Conservation (phyloP, 64 coral and sea anemone species). For the Trachythela sp. region DNA sequence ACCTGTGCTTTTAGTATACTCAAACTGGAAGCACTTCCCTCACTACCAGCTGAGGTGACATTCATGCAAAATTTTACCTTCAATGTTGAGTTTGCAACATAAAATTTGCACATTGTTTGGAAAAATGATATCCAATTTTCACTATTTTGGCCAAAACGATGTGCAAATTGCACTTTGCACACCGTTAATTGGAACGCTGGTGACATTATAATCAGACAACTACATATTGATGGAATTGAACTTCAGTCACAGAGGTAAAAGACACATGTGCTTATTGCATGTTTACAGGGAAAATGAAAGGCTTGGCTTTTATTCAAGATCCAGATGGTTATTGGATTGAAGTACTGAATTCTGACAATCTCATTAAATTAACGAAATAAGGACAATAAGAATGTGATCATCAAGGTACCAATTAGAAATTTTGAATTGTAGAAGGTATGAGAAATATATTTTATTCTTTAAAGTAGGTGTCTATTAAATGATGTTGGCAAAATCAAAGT, state of each 20-base stretch:
- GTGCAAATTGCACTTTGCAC: too few relatives aligned
- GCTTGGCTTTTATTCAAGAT: constrained; percentile 83
- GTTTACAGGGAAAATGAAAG: constrained; percentile 86
- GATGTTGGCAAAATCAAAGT: background rate
- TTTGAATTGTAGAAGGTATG: background rate
- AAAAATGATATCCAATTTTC: background rate
- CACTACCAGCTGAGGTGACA: too few relatives aligned
- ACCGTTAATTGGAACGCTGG: too few relatives aligned
- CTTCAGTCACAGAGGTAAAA: too few relatives aligned
- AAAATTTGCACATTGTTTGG: too few relatives aligned
- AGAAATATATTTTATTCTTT: background rate
- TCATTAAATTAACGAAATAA: constrained; percentile 37
- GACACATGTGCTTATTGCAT: background rate
- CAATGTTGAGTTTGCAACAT: too few relatives aligned
- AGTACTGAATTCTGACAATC: constrained; percentile 63
- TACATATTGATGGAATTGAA: too few relatives aligned
- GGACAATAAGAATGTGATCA: background rate
- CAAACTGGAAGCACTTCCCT: background rate
- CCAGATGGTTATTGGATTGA: constrained; percentile 98
- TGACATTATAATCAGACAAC: too few relatives aligned
- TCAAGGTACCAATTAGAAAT: background rate
- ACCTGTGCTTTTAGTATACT: too few relatives aligned
- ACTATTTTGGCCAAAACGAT: too few relatives aligned
- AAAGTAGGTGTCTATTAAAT: background rate
- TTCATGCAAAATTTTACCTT: too few relatives aligned